phyloP scores from a whole-genome alignment of 2,888 invertebrate genomes.

The Rapana venosa region DNA sequence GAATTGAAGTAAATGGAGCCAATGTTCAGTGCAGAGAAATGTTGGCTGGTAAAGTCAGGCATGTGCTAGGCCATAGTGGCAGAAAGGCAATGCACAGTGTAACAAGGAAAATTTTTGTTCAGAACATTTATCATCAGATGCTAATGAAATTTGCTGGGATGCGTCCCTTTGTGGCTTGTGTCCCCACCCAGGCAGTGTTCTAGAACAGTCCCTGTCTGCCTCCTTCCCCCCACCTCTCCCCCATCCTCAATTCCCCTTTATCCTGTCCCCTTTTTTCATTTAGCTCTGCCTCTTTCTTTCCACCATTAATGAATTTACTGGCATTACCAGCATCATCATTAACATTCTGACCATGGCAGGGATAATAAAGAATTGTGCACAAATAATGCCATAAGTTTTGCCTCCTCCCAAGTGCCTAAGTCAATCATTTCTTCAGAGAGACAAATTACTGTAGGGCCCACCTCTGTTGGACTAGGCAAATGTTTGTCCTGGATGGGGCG shows the following conservation, averaged over 20 bases:
- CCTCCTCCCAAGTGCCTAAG: conserved; percentile 38
- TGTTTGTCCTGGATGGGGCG: conserved; percentile 25
- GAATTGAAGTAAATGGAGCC: conserved; percentile 49
- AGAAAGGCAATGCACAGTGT: conserved; percentile 35
- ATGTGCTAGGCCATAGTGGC: background rate
- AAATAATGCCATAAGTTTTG: conserved; percentile 41
- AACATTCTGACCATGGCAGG: conserved; percentile 34
- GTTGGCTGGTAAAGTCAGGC: conserved; percentile 33
- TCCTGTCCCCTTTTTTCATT: background rate
- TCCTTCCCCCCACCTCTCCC: no score
- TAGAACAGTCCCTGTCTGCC: no score
- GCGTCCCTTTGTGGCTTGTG: conserved; percentile 31
- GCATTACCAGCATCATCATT: background rate
- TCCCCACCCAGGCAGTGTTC: conserved; percentile 6
- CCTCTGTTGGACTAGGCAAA: conserved; percentile 11
- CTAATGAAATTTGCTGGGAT: conserved; percentile 32
- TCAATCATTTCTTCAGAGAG: conserved; percentile 40
- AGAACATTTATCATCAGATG: conserved; percentile 34
- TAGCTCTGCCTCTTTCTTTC: background rate
- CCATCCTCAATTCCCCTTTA: background rate
- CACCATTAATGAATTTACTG: background rate
- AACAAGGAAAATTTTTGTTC: conserved; percentile 37
- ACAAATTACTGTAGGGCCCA: conserved; percentile 19
- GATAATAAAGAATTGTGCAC: background rate
- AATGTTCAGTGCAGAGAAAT: conserved; percentile 32